Evolutionary conservation across 2,113 vertebrate species (phyloP).

Genomic region (Toxotes jaculatrix): DNA sequence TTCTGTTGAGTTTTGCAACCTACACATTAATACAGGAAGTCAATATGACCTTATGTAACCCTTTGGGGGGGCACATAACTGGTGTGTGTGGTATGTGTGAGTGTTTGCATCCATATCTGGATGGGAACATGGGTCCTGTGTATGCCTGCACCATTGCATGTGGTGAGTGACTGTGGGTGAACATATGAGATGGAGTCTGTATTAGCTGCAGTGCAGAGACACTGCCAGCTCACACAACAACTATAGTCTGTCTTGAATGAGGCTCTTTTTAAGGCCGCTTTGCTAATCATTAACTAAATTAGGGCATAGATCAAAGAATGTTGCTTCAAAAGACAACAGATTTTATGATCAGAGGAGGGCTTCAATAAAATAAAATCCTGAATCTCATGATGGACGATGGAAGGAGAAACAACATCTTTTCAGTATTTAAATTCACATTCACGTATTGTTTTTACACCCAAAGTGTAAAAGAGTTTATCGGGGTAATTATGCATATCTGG

Average conservation of each 20-base stretch:
- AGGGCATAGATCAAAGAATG: slow-evolving; percentile 44
- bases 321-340: slow-evolving; percentile 26
- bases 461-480: slow-evolving; percentile 5
- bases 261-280: slow-evolving; percentile 11
- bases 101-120: slow-evolving; percentile 25
- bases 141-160: slow-evolving; percentile 45
- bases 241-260: slow-evolving; percentile 28
- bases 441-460: background rate
- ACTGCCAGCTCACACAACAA: slow-evolving; percentile 23
- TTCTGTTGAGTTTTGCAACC: slow-evolving; percentile 8
- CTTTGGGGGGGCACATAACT: slow-evolving; percentile 15
- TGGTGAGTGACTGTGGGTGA: slow-evolving; percentile 40
- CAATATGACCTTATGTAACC: slow-evolving; percentile 55
- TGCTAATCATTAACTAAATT: slow-evolving; percentile 53
- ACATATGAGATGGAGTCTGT: slow-evolving; percentile 53
- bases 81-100: slow-evolving; percentile 13
- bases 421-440: background rate
- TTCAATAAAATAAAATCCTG: slow-evolving; percentile 15
- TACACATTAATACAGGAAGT: slow-evolving; percentile 26
- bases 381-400: slow-evolving; percentile 4
- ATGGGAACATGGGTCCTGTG: slow-evolving; percentile 10
- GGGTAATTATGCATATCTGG: slow-evolving; percentile 35
- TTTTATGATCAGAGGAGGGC: slow-evolving; percentile 21
- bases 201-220: slow-evolving; percentile 70
- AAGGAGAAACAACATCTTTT: background rate